Evolutionary conservation across 2,113 vertebrate species (phyloP).

Genomic region (Tamias sibiricus): DNA sequence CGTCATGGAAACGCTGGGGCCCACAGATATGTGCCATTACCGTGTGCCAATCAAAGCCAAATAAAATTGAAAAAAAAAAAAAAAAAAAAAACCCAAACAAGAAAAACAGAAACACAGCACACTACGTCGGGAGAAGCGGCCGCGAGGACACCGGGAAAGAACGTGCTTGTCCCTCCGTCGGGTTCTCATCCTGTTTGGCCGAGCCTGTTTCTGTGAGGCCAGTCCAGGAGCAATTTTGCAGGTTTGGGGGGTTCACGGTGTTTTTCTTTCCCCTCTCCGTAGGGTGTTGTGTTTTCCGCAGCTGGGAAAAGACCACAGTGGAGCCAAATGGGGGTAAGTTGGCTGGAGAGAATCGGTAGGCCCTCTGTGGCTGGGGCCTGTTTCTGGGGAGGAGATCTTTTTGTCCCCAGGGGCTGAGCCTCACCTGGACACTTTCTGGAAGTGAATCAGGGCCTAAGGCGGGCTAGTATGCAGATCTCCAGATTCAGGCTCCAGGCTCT

Average conservation of each 20-base stretch:
- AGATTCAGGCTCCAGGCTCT: background rate
- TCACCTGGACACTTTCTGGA: background rate
- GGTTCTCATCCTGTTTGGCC: background rate
- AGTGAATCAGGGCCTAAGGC: too few species aligned
- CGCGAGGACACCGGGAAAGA: too few species aligned
- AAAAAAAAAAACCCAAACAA: too few species aligned
- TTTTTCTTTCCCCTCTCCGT: background rate
- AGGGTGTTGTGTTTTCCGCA: background rate
- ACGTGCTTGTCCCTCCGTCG: rapidly evolving
- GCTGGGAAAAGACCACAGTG: rapidly evolving
- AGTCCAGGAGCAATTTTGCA: rapidly evolving
- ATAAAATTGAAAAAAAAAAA: too few species aligned
- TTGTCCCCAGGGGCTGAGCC: too few species aligned
- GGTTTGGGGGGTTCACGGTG: background rate
- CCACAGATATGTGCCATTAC: background rate
- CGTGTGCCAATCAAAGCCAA: background rate
- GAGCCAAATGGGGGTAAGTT: background rate
- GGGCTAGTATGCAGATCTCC: too few species aligned
- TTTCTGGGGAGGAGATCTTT: background rate
- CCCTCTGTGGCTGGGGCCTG: too few species aligned
- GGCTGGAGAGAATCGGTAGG: background rate
- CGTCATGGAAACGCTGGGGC: rapidly evolving
- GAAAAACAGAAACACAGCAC: background rate
- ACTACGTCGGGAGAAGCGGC: background rate
- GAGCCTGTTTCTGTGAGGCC: background rate